Base-by-base conservation (phyloP, 2,888 invertebrate genomes). In the Troglohyphantes excavatus region DNA sequence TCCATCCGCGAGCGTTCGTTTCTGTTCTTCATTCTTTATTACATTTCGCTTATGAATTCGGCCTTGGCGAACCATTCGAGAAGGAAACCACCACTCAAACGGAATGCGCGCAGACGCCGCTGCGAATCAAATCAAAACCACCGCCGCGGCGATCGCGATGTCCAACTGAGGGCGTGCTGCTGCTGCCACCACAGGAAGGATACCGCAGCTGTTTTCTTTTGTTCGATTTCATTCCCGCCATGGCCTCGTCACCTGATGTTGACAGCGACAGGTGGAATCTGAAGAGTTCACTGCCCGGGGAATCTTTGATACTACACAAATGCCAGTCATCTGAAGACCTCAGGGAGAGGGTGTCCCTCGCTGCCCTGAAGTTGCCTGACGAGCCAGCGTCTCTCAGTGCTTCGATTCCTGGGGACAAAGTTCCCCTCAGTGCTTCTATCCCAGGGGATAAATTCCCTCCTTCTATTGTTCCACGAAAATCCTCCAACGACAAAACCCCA, bases 1-100 rank as follows among this genome's bases (percentile, higher is more conserved):
- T 53, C 53, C 53, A 53, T 9, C 65, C 7, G 13, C 11, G 23
- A 13, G 23, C 65, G 23, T 65, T 27, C 65, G 9, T 21, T 19
- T 19, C n/a, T n/a, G n/a, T n/a, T n/a, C n/a, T n/a, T n/a, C n/a
- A 7, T 19, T 59, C 27, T 26, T 65, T 65, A 65, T 53, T 53
- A 53, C 53, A 53, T 53, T 78, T 78, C 43, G 29, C 27, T 39
- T 65, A 87, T 87, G 81, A 63, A 81, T 88, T 75, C 75, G 88
- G 13, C 88, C 88, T 88, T 88, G 88, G 67, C 27, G 53, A 65
- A 11, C 29, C 65, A 26, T 5, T 29, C 68, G 75, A 88, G 88
- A 67, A 88, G 88, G 88, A 88, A 88, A 81, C 82, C 88, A 53
- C 72, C 73, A 73, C 73, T 73, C 68, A 21, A 29, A 27, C n/a